Base-by-base conservation (phyloP, 2,888 invertebrate species). In the Tethea ocularis region DNA sequence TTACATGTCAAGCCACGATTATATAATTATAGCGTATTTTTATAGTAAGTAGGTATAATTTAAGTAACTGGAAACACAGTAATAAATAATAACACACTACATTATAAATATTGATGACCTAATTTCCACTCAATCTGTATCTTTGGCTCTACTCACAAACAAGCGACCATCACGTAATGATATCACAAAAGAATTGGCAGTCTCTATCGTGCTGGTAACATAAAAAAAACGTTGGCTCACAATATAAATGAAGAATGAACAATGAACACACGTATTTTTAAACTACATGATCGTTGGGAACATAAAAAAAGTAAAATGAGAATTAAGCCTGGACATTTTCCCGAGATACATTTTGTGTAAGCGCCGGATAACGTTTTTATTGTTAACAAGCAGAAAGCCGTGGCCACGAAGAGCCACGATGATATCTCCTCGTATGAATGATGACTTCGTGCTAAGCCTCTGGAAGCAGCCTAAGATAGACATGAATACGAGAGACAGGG, bases 341-440 rank as follows among this genome's bases (percentile, higher is more conserved):
- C 78, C 78, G 84, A 84, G 89, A 86, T 86, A 86, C 86, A 88
- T 88, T 91, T 87, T 86, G 87, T 89, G 81, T 85, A 83, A 86
- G 81, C 85, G 82, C 82, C 82, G 88, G 89, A 89, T 91, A 91
- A 89, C 83, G 88, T 91, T 92, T 93, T 92, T 93, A 93, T 93
- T 92, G 93, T 92, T 92, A 93, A 92, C 92, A 91, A 91, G 92
- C 86, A 78, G 79, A 76, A 76, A 84, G 83, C 87, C 87, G 83
- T 84, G 85, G 86, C 86, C 87, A 88, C 86, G 87, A 83, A 82
- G 85, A 86, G 87, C 86, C 80, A 87, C 88, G 92, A 93, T 93
- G 91, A 90, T 93, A 93, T 93, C 93, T 88, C 72, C 82, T 84
- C 84, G 86, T 91, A 93, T 92, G 93, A 93, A 93, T 91, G 93